phyloP scores from a whole-genome alignment of 2,888 invertebrate genomes.

The Bursaphelenchus okinawaensis region DNA sequence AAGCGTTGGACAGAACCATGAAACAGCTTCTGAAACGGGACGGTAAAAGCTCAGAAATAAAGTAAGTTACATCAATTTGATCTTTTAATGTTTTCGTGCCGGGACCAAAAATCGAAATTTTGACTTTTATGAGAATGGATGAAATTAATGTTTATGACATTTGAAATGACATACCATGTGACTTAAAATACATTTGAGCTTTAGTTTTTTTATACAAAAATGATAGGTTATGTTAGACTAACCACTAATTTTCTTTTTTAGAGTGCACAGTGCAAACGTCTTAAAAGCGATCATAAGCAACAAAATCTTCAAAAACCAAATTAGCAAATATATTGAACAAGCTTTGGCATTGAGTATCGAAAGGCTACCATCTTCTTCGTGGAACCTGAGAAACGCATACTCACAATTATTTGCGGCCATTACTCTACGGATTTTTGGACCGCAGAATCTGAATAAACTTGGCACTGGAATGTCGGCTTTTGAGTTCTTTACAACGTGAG shows the following conservation, averaged over 20 bases:
- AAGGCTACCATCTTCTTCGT: background rate
- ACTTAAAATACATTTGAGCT: too few species aligned
- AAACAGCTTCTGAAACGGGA: background rate
- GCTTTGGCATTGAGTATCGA: constrained; percentile 12
- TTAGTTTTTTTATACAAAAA: too few species aligned
- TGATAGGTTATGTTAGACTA: too few species aligned
- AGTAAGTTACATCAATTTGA: background rate
- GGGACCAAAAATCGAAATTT: too few species aligned
- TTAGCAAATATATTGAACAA: constrained; percentile 4
- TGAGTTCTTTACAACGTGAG: constrained; percentile 3
- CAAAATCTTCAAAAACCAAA: constrained; percentile 8
- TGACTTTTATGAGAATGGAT: too few species aligned
- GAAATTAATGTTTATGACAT: too few species aligned
- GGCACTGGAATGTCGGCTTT: constrained; percentile 1
- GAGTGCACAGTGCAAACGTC: constrained; percentile 14
- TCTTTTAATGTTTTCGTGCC: too few species aligned
- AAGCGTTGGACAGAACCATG: background rate
- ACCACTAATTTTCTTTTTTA: constrained; percentile 2
- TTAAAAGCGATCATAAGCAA: background rate
- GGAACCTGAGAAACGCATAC: constrained; percentile 8
- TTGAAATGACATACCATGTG: too few species aligned
- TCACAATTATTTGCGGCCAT: constrained; percentile 8
- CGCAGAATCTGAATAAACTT: constrained; percentile 8
- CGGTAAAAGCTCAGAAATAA: background rate
- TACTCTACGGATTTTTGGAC: constrained; percentile 9